These are phyloP conservation scores for Microplitis demolitor DNA, from an alignment of 1,140 invertebrate genomes.

Conservation along the genomic window DNA sequence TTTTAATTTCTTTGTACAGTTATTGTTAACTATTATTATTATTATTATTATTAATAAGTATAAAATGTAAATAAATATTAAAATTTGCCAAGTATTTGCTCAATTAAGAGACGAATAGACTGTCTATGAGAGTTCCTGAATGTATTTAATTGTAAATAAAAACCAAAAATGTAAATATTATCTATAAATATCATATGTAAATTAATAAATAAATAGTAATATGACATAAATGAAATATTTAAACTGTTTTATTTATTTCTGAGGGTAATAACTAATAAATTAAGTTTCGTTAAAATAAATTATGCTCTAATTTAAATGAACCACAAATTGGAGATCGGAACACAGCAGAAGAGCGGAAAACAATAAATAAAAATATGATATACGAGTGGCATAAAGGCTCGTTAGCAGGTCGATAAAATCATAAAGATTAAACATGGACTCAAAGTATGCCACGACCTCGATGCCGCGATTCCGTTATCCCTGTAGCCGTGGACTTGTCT, in stretches of 20 bases:
- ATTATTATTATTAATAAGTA: not conserved
- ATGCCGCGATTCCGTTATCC: constrained; percentile 56
- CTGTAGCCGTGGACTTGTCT: constrained; percentile 39
- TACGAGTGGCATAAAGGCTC: not conserved
- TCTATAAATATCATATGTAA: constrained; percentile 36
- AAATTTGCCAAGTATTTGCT: constrained; percentile 4
- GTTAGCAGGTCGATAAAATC: not conserved
- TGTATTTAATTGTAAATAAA: constrained; percentile 61
- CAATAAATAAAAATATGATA: constrained; percentile 11
- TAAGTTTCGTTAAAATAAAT: too few species aligned
- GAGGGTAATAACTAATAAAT: too few species aligned
- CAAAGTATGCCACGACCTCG: constrained; percentile 59
- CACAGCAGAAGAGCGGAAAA: not conserved
- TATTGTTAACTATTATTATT: not conserved
- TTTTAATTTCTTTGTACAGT: not conserved
- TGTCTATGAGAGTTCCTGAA: constrained; percentile 26
- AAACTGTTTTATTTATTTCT: too few species aligned
- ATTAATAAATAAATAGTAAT: too few species aligned
- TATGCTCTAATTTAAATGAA: not conserved
- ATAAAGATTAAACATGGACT: too few species aligned
- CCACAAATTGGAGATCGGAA: too few species aligned
- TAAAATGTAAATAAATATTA: not conserved
- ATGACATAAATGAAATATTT: too few species aligned
- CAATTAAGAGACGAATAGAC: constrained; percentile 13
- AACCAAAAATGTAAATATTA: constrained; percentile 32